phyloP scores from a whole-genome alignment of 2,888 invertebrate genomes.

The Agrypnus murinus region DNA sequence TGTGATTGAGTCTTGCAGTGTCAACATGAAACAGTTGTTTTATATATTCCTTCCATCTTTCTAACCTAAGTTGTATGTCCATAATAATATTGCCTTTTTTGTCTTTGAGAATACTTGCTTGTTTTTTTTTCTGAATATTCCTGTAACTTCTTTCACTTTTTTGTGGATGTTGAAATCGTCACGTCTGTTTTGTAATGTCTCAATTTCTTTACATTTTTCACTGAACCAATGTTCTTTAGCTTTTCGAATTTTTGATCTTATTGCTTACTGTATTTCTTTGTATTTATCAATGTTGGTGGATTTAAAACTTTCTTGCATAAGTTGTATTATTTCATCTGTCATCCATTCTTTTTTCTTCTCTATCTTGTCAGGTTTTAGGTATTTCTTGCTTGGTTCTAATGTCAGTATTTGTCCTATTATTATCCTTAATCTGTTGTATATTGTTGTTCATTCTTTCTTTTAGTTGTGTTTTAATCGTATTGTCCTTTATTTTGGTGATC shows the following conservation, averaged over 20 bases:
- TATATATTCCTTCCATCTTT: not conserved
- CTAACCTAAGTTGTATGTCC: not conserved
- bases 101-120: not conserved
- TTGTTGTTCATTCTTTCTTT: not conserved
- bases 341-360: conserved; percentile 3
- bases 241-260: not conserved
- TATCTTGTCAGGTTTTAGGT: not conserved
- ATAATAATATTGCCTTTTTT: not conserved
- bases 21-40: not conserved
- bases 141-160: conserved; percentile 5
- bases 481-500: not conserved
- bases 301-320: not conserved
- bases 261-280: not conserved
- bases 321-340: not conserved
- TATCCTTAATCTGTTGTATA: not conserved
- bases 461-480: not conserved
- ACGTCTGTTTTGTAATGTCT: too few relatives aligned
- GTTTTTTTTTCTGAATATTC: not conserved
- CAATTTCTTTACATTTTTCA: not conserved
- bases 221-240: not conserved
- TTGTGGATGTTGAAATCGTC: not conserved
- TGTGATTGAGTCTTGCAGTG: not conserved
- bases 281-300: not conserved
- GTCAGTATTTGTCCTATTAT: not conserved
- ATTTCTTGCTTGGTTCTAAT: not conserved